Conservation (phyloP, 1,140 invertebrate genomes). For the Hycleus phaleratus region DNA sequence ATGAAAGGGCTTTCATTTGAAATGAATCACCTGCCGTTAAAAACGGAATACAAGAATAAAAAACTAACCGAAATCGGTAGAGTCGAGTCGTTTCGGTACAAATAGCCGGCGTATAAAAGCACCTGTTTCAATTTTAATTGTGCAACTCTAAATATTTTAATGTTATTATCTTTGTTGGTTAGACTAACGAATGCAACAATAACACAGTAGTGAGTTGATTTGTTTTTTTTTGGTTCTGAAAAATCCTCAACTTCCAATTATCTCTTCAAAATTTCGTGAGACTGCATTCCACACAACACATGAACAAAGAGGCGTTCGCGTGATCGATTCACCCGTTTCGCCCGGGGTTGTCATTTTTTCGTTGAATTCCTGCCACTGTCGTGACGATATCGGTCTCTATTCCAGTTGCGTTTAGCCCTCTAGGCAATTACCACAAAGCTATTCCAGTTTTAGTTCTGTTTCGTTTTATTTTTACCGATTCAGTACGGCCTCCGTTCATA, state of each 20-base stretch:
- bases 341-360: slow-evolving; percentile 25
- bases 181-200: background rate
- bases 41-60: background rate
- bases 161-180: no score
- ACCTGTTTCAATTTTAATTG: no score
- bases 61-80: background rate
- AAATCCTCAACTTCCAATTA: slow-evolving; percentile 14
- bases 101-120: no score
- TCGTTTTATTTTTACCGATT: background rate
- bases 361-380: slow-evolving; percentile 16
- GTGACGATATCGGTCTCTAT: slow-evolving; percentile 6
- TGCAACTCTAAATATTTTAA: no score
- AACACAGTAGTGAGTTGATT: slow-evolving; percentile 5
- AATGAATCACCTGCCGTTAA: slow-evolving; percentile 4
- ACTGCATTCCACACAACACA: slow-evolving; percentile 23
- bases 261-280: slow-evolving; percentile 16
- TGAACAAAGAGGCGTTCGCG: slow-evolving; percentile 17
- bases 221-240: background rate
- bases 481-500: background rate
- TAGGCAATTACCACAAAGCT: background rate
- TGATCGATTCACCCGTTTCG: slow-evolving; percentile 24
- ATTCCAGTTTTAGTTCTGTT: background rate
- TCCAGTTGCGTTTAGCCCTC: background rate
- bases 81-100: no score
- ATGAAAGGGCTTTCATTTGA: no score